Conservation (phyloP, 1,140 invertebrate species). For the Camponotus pennsylvanicus region DNA sequence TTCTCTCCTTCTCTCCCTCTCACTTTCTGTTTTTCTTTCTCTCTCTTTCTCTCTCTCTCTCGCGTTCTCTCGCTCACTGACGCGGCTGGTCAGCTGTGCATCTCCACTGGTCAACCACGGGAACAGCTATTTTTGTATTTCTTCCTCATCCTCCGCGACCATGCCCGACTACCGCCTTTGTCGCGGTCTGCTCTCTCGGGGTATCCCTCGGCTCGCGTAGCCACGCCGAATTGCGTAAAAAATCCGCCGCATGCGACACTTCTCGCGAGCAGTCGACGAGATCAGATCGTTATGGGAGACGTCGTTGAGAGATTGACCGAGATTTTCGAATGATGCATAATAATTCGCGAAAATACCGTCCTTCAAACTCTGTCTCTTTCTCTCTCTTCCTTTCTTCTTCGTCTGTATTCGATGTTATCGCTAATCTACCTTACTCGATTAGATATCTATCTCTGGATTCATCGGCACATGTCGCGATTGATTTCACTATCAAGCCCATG, state of each 20-base stretch:
- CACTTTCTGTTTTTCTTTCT: background rate
- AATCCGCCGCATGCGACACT: background rate
- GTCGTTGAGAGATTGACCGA: background rate
- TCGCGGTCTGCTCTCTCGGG: constrained; percentile 52
- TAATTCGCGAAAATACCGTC: background rate
- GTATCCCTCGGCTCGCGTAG: constrained; percentile 54
- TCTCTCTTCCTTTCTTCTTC: background rate
- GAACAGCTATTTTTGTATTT: constrained; percentile 72
- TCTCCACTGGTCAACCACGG: constrained; percentile 62
- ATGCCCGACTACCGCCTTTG: constrained; percentile 36
- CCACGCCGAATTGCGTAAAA: constrained; percentile 19
- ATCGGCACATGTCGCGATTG: background rate
- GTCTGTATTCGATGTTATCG: background rate
- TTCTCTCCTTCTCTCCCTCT: constrained; percentile 1
- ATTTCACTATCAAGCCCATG: constrained; percentile 12
- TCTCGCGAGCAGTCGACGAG: constrained; percentile 9
- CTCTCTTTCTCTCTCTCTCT: constrained; percentile 14
- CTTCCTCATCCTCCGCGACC: constrained; percentile 72
- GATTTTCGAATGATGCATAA: constrained; percentile 27
- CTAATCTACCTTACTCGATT: background rate
- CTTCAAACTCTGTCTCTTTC: background rate
- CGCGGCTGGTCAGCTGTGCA: constrained; percentile 70
- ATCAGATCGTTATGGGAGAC: constrained; percentile 16
- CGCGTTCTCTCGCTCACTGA: background rate
- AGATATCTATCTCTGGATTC: background rate